phyloP scores from a whole-genome alignment of 2,888 invertebrate genomes.

The Harpalus rubripes region DNA sequence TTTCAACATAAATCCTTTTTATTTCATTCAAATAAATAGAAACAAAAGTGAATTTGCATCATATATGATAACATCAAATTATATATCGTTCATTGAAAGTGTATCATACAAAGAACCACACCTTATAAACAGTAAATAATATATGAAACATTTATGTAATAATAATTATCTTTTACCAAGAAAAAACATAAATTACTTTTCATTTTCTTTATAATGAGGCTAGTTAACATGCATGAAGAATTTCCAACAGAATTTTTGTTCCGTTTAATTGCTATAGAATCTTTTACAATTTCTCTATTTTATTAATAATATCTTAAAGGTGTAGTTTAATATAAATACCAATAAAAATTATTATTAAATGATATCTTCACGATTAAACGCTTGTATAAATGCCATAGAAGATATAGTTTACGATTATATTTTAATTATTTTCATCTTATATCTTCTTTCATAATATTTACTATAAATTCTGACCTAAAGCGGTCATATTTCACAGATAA shows the following conservation, averaged over 20 bases:
- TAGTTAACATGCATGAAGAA: not conserved
- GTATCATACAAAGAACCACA: not conserved
- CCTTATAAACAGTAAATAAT: not conserved
- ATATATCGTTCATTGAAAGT: not conserved
- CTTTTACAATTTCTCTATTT: not conserved
- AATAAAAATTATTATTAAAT: not conserved
- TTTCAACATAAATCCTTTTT: not conserved
- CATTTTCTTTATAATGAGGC: not conserved
- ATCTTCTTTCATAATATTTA: conserved; percentile 28
- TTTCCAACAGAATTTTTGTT: not conserved
- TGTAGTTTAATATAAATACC: no score
- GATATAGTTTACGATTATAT: conserved; percentile 19
- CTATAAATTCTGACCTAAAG: conserved; percentile 4
- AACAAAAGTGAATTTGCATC: not conserved
- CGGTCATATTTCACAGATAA: conserved; percentile 32
- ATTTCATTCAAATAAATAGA: not conserved
- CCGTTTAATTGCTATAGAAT: not conserved
- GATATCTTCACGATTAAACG: not conserved
- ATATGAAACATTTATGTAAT: conserved; percentile 4
- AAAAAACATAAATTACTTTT: conserved; percentile 1
- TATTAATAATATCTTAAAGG: no score
- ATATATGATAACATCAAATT: not conserved
- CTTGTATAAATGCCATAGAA: not conserved
- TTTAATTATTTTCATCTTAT: conserved; percentile 22
- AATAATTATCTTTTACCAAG: conserved; percentile 3